Conservation (phyloP, 2,797 vertebrate genomes). For the Vipera ursinii region DNA sequence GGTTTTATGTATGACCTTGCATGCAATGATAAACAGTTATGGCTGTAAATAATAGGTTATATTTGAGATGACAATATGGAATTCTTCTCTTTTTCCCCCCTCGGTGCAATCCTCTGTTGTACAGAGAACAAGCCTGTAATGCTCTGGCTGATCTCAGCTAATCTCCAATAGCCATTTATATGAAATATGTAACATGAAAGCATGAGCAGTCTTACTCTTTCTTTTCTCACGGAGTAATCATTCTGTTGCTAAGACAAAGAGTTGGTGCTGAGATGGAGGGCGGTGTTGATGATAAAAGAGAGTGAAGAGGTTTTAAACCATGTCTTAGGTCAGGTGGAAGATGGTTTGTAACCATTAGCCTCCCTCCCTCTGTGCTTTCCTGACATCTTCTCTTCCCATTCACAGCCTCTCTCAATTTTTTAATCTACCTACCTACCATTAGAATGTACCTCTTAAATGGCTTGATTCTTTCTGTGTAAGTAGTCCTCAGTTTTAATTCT, state of each 20-base stretch:
- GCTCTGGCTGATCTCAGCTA: slow-evolving; percentile 38
- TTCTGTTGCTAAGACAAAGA: slow-evolving; percentile 21
- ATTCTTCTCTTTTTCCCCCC: not conserved
- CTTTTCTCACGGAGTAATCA: not conserved
- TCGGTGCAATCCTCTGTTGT: slow-evolving; percentile 16
- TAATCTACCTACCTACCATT: not conserved
- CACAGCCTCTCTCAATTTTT: not conserved
- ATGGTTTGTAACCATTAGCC: not conserved
- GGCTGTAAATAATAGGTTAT: slow-evolving; percentile 48
- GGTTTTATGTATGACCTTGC: slow-evolving; percentile 72
- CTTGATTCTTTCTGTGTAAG: not conserved
- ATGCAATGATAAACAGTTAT: slow-evolving; percentile 61
- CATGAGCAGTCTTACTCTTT: not conserved
- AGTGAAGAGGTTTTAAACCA: slow-evolving; percentile 35
- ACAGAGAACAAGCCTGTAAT: slow-evolving; percentile 3
- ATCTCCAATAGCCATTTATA: slow-evolving; percentile 22
- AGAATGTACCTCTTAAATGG: not conserved
- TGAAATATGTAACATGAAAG: not conserved
- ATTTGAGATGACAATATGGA: slow-evolving; percentile 20
- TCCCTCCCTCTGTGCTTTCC: not conserved
- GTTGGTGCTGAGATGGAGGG: slow-evolving; percentile 6
- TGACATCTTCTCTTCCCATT: not conserved
- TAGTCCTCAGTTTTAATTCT: not conserved
- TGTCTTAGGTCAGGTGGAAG: not conserved
- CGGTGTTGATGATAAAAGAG: not conserved